phyloP scores from a whole-genome alignment of 2,888 invertebrate genomes.

The Hymenopus coronatus region DNA sequence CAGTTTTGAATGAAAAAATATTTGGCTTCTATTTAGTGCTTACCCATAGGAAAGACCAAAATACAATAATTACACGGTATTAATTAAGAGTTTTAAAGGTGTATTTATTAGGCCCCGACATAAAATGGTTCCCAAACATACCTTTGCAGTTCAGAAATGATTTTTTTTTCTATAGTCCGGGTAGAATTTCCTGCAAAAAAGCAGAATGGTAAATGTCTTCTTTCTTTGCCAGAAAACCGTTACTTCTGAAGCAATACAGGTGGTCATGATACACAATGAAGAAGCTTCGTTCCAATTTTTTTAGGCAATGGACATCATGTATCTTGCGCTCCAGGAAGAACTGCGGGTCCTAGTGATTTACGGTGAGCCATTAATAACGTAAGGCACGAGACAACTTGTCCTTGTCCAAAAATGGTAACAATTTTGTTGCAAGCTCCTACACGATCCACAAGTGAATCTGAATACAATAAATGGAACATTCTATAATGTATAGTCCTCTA shows the following conservation, averaged over 20 bases:
- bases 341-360: neutral
- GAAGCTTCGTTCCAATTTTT: neutral
- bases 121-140: neutral
- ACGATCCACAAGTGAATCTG: neutral
- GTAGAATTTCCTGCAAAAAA: neutral
- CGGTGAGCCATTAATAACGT: neutral
- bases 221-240: neutral
- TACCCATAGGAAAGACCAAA: neutral
- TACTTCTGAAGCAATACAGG: neutral
- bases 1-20: neutral
- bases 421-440: neutral
- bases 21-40: neutral
- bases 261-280: neutral
- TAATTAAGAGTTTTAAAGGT: neutral
- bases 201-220: neutral
- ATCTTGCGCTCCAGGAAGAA: neutral
- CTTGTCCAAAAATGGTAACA: neutral
- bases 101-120: neutral
- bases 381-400: neutral
- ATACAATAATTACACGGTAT: neutral
- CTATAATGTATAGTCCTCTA: neutral
- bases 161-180: neutral
- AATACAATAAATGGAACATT: neutral
- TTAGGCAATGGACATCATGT: neutral
- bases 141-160: neutral